Conservation (phyloP, 2,113 vertebrate genomes). For the Prinia subflava region DNA sequence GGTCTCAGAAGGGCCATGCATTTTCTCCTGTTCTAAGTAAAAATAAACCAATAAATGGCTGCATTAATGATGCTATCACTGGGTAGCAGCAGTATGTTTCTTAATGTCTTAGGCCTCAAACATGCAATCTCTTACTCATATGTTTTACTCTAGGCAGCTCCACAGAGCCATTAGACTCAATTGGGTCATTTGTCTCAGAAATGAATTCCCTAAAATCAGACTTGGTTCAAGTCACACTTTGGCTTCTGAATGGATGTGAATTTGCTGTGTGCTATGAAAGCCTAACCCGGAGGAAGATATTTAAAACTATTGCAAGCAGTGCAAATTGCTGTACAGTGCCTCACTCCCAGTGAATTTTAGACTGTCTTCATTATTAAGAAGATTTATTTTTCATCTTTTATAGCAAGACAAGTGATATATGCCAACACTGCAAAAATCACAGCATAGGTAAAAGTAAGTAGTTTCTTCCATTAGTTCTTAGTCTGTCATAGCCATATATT, state of each 20-base stretch:
- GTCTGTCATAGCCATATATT: background rate
- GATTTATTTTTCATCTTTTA: background rate
- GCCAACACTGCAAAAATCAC: background rate
- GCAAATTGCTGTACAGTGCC: background rate
- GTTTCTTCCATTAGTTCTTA: background rate
- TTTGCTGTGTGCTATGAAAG: background rate
- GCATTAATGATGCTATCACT: conserved; percentile 37
- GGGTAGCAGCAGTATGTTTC: background rate
- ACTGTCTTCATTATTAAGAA: background rate
- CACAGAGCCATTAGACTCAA: conserved; percentile 21
- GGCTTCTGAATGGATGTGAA: background rate
- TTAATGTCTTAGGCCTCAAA: background rate
- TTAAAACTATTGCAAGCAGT: background rate
- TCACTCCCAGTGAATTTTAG: background rate
- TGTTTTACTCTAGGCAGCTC: conserved; percentile 42
- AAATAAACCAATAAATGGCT: conserved; percentile 30
- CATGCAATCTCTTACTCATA: conserved; percentile 25
- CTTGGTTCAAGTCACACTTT: background rate
- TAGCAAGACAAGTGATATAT: background rate
- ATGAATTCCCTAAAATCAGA: conserved; percentile 25
- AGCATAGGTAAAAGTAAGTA: background rate
- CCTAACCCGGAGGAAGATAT: conserved; percentile 13
- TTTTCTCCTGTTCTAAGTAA: conserved; percentile 40
- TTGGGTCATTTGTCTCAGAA: conserved; percentile 49
- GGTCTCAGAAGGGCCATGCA: conserved; percentile 22